Evolutionary conservation across 2,888 invertebrate species (phyloP).

Genomic region (Dioctria rufipes): DNA sequence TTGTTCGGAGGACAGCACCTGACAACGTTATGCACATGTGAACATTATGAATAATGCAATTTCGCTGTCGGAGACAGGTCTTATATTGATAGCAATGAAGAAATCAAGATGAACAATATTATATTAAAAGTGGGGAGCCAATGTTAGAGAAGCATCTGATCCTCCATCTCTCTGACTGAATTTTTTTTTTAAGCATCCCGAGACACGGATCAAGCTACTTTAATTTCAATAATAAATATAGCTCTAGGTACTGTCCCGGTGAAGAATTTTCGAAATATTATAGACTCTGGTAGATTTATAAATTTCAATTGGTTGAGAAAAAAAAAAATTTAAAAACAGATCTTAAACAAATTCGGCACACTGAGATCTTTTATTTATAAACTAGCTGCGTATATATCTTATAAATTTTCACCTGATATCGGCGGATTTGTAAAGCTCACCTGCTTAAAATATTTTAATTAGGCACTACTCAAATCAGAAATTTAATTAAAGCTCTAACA

Average conservation of each 20-base stretch:
- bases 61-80: slow-evolving; percentile 19
- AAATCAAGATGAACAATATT: slow-evolving; percentile 5
- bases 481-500: too few relatives aligned
- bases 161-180: neutral
- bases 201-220: neutral
- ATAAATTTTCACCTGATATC: too few relatives aligned
- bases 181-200: slow-evolving; percentile 1
- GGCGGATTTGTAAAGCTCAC: too few relatives aligned
- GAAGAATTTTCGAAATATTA: too few relatives aligned
- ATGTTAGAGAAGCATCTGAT: neutral
- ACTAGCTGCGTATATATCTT: too few relatives aligned
- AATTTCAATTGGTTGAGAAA: too few relatives aligned
- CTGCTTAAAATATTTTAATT: too few relatives aligned
- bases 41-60: slow-evolving; percentile 30
- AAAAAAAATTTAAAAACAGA: too few relatives aligned
- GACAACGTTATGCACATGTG: neutral
- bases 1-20: neutral
- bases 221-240: neutral
- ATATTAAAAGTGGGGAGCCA: neutral
- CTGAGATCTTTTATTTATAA: too few relatives aligned
- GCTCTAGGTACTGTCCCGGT: neutral
- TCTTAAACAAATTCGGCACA: too few relatives aligned
- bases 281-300: too few relatives aligned
- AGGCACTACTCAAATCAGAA: too few relatives aligned
- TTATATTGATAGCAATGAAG: neutral